Base-by-base conservation (phyloP, 2,113 vertebrate genomes). In the Chrysemys picta region DNA sequence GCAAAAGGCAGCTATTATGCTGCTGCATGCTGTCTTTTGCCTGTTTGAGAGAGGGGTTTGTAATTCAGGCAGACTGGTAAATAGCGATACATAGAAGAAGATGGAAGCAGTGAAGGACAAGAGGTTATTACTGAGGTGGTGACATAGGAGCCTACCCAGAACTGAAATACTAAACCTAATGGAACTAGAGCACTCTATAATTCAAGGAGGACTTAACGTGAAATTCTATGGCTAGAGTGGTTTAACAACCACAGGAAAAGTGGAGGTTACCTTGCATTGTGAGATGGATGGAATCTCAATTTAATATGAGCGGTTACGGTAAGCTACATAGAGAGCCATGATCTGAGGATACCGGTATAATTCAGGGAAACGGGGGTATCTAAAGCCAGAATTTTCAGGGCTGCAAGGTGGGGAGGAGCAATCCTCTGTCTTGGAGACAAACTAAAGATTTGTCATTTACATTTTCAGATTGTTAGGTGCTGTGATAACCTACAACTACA, bases 231-330 rank as follows among this genome's bases (percentile, higher is more conserved):
- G 27, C 53, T 22, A 16, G 27, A 49, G 42, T 11, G 8, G 35
- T 5, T 25, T 19, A 81, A n/a, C 31, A 42, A 10, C 9, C 13
- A 25, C 16, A 84, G 47, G 45, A 53, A 17, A 24, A 10, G 59
- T 22, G 17, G 86, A 25, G 17, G 19, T 1, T n/a, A 21, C 45
- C 11, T 84, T 47, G 31, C n/a, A 3, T 88, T 62, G 56, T 79
- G 42, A 88, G 53, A 72, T 5, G 53, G 31, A 57, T 42, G 35
- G 45, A 38, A 29, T 75, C 84, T 38, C 76, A 72, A 19, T 31
- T 50, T 11, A 1, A 31, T 4, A 16, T 10, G 45, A 47, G 52
- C 17, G 24, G 2, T 57, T 80, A 3, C 0, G 0, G 6, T 69
- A 69, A 69, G 35, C n/a, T n/a, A 21, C 62, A n/a, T 31, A 62